phyloP scores from a whole-genome alignment of 2,888 invertebrate species.

The Sinotaia quadrata region DNA sequence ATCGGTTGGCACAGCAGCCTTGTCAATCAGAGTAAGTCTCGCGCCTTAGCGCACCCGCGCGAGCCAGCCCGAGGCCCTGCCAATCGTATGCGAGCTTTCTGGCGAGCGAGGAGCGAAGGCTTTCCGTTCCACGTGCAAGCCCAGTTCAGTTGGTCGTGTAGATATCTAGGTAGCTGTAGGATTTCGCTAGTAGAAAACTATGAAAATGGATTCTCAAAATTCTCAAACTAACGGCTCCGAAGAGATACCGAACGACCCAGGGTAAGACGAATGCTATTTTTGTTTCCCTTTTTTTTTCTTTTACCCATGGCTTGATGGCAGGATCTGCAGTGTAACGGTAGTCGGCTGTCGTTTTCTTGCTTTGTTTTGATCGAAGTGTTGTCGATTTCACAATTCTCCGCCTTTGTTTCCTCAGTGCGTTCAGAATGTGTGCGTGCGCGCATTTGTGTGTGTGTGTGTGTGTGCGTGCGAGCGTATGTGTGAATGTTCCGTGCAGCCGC shows the following conservation, averaged over 20 bases:
- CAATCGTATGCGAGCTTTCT: constrained; percentile 43
- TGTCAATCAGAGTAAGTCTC: constrained; percentile 61
- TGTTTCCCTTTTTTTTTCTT: neutral
- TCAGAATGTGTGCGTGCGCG: too few relatives aligned
- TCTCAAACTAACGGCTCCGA: constrained; percentile 68
- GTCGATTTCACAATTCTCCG: neutral
- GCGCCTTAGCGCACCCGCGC: constrained; percentile 60
- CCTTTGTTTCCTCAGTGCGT: neutral
- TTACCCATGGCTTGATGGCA: too few relatives aligned
- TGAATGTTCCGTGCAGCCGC: too few relatives aligned
- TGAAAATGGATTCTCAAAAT: constrained; percentile 63
- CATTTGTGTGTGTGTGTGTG: constrained; percentile 32
- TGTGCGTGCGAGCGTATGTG: constrained; percentile 77
- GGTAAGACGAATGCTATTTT: constrained; percentile 77
- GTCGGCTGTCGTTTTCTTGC: too few relatives aligned
- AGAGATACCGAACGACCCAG: constrained; percentile 95
- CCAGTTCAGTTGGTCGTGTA: constrained; percentile 50
- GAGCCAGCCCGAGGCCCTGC: constrained; percentile 57
- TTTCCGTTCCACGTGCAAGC: constrained; percentile 42
- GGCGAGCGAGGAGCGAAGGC: constrained; percentile 34
- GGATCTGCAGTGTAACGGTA: too few relatives aligned
- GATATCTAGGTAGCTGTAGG: constrained; percentile 51
- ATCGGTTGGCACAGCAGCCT: constrained; percentile 40
- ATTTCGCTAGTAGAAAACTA: constrained; percentile 44
- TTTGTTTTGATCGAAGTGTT: too few relatives aligned